Conservation (phyloP, 1,140 invertebrate species). For the Halictus rubicundus region DNA sequence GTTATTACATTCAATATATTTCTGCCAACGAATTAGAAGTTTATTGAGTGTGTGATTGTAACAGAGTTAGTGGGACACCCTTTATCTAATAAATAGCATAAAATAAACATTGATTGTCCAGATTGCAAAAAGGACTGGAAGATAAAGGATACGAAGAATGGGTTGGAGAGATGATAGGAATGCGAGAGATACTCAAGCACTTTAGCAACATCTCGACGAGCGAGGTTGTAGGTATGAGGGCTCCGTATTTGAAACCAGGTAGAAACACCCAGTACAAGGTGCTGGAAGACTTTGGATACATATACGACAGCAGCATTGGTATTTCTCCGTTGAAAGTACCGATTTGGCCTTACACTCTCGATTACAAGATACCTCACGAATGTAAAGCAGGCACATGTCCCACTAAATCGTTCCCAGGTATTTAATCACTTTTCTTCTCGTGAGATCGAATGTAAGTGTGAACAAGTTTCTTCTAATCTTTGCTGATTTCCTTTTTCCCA, state of each 20-base stretch:
- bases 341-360: conserved; percentile 97
- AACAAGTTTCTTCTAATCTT: background rate
- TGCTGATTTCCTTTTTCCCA: conserved; percentile 59
- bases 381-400: conserved; percentile 96
- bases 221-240: conserved; percentile 93
- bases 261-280: conserved; percentile 96
- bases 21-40: too few relatives aligned
- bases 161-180: conserved; percentile 96
- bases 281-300: conserved; percentile 93
- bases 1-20: too few relatives aligned
- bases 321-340: conserved; percentile 90
- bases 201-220: conserved; percentile 91
- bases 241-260: conserved; percentile 94
- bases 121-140: conserved; percentile 89
- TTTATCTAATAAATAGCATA: too few relatives aligned
- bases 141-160: conserved; percentile 95
- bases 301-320: conserved; percentile 95
- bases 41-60: too few relatives aligned
- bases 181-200: conserved; percentile 91
- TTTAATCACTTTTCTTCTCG: conserved; percentile 34
- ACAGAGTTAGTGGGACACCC: too few relatives aligned
- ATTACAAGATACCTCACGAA: conserved; percentile 95
- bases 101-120: conserved; percentile 50
- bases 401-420: conserved; percentile 93
- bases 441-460: background rate